Evolutionary conservation across 2,888 invertebrate genomes (phyloP), one percentile per base, ranked within the genome.

Genomic region (Cheilosia scutellata): DNA sequence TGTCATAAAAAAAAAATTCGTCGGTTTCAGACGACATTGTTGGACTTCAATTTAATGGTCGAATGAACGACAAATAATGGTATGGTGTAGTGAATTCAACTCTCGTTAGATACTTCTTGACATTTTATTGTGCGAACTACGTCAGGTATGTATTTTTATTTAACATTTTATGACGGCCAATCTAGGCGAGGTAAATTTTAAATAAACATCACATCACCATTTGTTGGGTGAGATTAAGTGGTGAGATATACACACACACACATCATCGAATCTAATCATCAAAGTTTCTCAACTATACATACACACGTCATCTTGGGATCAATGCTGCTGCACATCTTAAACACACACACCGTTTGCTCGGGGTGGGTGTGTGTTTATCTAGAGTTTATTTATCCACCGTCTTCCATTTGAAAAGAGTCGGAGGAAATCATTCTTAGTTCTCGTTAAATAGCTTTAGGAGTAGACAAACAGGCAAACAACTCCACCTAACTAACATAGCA

Each of bases 21-120:
- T 70, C 33, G 33, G 31, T 42, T 58, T 37, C 51, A 57, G 25
- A 44, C 60, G 76, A 80, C 84, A 76, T 80, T 86, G 80, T 86
- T 86, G 75, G 71, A 75, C 75, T 80, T 86, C 75, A 86, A 86
- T 86, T 86, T 86, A 72, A 71, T 60, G 71, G 76, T 71, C 71
- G 84, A 84, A 25, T 44, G 60, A 80, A 44, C 42, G 55, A 20
- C 66, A 20, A 20, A 31, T n/a, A 49, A 57, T 57, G 53, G 47
- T 75, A 37, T 75, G 11, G 9, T 27, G 25, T 13, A 72, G 53
- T 55, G 20, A 20, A 20, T 20, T 20, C 20, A 20, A 20, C 20
- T 20, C 20, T 58, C 60, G 58, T 53, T 60, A 66, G 62, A 70
- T 62, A 57, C 80, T 68, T 58, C 58, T 62, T 72, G 79, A 58